Percentiles rank a stretch among this genome's conserved stretches.
Conservation (phyloP, 2,797 vertebrate genomes). For the Kryptopterus vitreolus region DNA sequence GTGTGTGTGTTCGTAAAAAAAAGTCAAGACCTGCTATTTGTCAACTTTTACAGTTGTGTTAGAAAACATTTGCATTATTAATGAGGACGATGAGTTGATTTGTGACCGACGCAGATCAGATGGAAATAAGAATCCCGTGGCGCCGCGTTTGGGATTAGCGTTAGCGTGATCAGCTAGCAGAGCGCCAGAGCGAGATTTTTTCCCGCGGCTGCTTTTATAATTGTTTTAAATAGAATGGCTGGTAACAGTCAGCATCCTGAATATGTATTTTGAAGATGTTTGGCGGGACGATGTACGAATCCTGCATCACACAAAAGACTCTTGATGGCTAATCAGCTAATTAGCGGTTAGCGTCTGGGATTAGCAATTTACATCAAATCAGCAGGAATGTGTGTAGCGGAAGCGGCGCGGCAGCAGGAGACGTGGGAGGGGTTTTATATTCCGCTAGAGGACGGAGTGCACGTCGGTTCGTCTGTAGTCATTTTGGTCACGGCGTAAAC, state of each 20-base stretch:
- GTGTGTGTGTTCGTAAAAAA: background rate
- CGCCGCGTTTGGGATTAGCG: background rate
- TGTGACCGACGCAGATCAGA: background rate
- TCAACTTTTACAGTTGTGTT: background rate
- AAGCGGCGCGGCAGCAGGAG: too few relatives aligned
- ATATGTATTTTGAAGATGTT: too few relatives aligned
- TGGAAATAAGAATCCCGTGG: background rate
- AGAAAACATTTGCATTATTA: background rate
- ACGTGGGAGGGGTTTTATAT: too few relatives aligned
- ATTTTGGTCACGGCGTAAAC: too few relatives aligned
- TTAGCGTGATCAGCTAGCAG: background rate
- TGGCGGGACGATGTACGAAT: background rate
- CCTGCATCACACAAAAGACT: background rate
- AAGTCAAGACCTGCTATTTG: background rate
- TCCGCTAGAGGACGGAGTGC: too few relatives aligned
- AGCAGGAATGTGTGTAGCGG: too few relatives aligned
- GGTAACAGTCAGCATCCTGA: background rate
- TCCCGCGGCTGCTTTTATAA: background rate
- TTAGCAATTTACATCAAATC: slow-evolving; percentile 18
- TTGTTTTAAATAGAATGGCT: too few relatives aligned
- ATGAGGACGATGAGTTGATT: too few relatives aligned
- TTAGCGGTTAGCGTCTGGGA: background rate
- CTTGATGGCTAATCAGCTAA: slow-evolving; percentile 16
- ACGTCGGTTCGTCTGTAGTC: too few relatives aligned
- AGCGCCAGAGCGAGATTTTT: too few relatives aligned